Evolutionary conservation across 2,113 vertebrate genomes (phyloP), one percentile per base, ranked within the genome.

Genomic region (Lophius piscatorius): DNA sequence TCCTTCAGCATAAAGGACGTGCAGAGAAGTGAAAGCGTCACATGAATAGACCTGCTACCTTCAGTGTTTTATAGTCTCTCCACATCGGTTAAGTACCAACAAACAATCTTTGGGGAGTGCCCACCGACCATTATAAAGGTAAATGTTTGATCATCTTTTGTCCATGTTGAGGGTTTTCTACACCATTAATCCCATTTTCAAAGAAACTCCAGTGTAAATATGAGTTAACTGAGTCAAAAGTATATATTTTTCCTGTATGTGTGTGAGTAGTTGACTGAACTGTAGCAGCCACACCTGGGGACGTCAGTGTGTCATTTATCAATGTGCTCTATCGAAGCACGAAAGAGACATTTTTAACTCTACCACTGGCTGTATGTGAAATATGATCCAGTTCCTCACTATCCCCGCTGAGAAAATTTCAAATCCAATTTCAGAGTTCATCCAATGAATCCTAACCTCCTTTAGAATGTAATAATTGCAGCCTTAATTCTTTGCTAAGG

Each of bases 291-390:
- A 54, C 50, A 49, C 69, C 47, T 31, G 23, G 2, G 63, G 13
- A 23, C 39, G 48, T 70, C n/a, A 60, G 56, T 70, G 33, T 59
- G 35, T 50, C 44, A 70, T 47, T 7, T 21, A 41, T 21, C 5
- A 0, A 11, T 61, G 12, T 51, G n/a, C n/a, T n/a, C n/a, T n/a
- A n/a, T n/a, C n/a, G n/a, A n/a, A n/a, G n/a, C n/a, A n/a, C n/a
- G n/a, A n/a, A n/a, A n/a, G n/a, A n/a, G n/a, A n/a, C n/a, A n/a
- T n/a, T 6, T 46, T 31, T 13, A 20, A 17, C 9, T 9, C 22
- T 11, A 6, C 4, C 5, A n/a, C 10, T 49, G 9, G 16, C 22
- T 54, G 0, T 21, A 14, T 21, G 9, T 60, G 13, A 9, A 31
- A 6, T 9, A n/a, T 4, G 4, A 58, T 51, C 8, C 24, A 2